Evolutionary conservation across 2,888 invertebrate species (phyloP).

Genomic region (Acrobasis repandana): DNA sequence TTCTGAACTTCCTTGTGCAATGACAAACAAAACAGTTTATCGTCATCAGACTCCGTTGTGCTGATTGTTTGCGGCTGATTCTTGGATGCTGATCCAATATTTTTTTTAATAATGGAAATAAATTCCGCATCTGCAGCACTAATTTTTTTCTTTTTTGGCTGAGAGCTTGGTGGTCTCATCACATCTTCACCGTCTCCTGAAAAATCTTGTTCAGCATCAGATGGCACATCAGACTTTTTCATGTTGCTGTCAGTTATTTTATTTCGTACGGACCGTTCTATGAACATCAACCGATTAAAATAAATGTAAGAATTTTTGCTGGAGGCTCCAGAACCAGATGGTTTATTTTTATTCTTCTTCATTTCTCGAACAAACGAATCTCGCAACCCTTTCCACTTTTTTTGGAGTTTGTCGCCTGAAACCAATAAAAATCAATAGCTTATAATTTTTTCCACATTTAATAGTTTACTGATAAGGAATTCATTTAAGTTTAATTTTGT

Average conservation of each 20-base stretch:
- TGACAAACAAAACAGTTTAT: constrained; percentile 3
- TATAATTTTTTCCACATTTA: neutral
- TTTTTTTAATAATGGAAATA: constrained; percentile 25
- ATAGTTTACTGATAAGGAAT: neutral
- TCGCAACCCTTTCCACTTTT: constrained; percentile 25
- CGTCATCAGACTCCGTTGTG: neutral
- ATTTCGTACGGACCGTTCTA: constrained; percentile 26
- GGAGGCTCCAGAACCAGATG: constrained; percentile 31
- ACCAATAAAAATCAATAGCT: neutral
- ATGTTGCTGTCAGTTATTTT: constrained; percentile 26
- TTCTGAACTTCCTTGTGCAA: neutral
- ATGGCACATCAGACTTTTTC: too few species aligned
- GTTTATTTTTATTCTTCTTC: constrained; percentile 30
- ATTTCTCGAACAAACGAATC: constrained; percentile 24
- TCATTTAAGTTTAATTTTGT: constrained; percentile 12
- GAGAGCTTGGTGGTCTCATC: neutral
- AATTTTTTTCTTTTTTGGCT: neutral
- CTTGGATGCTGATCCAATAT: constrained; percentile 26
- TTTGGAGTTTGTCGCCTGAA: neutral
- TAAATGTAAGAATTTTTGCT: constrained; percentile 27
- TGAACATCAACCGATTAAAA: constrained; percentile 28
- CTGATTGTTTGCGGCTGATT: constrained; percentile 18
- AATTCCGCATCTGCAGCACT: constrained; percentile 25
- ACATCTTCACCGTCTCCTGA: neutral
- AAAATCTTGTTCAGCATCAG: neutral